Base-by-base conservation (phyloP, 2,888 invertebrate species). In the Oligia latruncula region DNA sequence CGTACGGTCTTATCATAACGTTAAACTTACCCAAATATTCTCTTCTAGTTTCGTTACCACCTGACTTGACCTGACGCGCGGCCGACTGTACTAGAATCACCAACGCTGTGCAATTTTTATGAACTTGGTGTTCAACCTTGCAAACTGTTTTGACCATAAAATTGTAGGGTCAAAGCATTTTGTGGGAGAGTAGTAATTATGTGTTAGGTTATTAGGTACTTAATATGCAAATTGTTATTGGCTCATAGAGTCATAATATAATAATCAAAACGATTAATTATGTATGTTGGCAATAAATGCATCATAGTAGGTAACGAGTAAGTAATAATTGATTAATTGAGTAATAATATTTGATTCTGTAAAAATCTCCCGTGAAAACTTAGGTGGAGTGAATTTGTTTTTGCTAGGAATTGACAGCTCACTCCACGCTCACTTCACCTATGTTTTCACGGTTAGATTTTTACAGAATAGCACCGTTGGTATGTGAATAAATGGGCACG, bases 61-160 rank as follows among this genome's bases (percentile, higher is more conserved):
- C 29, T 29, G 29, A 29, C 29, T 29, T 29, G 29, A 29, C 29
- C 29, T n/a, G 55, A 11, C n/a, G 2, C 11, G n/a, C 58, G 13
- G 58, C n/a, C 11, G 4, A 60, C 11, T n/a, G n/a, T 60, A 71
- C 35, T n/a, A 73, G 11, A 72, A 20, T 40, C 15, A 67, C 46
- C 23, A 68, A 74, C 52, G 13, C 75, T 76, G 35, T 81, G 81
- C 84, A 77, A 87, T 81, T 87, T 86, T 80, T 64, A 80, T 80
- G 46, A 82, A 80, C 52, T 77, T 82, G 67, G 80, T 80, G 35
- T 84, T 79, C 70, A 74, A 83, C 90, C 86, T 89, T 86, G 75
- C 17, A 11, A 66, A 64, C 2, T 78, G 71, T 82, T 90, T 86
- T 78, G 78, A 64, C 71, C 49, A 29, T 72, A 67, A 80, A 81